Evolutionary conservation across 2,797 vertebrate species (phyloP).

Genomic region (Arnoldichthys spilopterus): DNA sequence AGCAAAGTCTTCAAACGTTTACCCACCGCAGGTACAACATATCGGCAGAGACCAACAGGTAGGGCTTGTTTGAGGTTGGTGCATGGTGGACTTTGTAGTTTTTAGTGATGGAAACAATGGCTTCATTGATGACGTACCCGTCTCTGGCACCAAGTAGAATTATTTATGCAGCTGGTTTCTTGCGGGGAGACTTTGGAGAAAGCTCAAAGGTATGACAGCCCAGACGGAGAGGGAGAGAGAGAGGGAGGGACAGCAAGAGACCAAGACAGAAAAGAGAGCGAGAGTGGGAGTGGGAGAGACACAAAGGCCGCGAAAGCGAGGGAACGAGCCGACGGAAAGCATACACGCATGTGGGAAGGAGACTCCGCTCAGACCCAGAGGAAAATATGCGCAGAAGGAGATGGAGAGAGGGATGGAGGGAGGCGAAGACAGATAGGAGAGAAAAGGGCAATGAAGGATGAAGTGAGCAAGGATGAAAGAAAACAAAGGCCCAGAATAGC

Average conservation of each 20-base stretch:
- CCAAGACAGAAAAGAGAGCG: neutral
- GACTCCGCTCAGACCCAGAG: slow-evolving; percentile 49
- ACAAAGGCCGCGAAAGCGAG: neutral
- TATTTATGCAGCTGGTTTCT: slow-evolving; percentile 73
- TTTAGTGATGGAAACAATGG: slow-evolving; percentile 42
- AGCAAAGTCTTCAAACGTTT: slow-evolving; percentile 11
- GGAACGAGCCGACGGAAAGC: slow-evolving; percentile 61
- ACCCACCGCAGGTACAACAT: slow-evolving; percentile 45
- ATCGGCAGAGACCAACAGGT: slow-evolving; percentile 67
- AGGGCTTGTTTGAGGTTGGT: slow-evolving; percentile 38
- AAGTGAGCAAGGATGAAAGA: slow-evolving; percentile 16
- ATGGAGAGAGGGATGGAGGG: slow-evolving; percentile 45
- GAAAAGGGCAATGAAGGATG: slow-evolving; percentile 55
- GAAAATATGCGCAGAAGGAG: slow-evolving; percentile 57
- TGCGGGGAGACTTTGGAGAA: slow-evolving; percentile 63
- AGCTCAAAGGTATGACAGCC: slow-evolving; percentile 65
- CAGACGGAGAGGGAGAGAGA: slow-evolving; percentile 28
- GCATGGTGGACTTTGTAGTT: slow-evolving; percentile 33
- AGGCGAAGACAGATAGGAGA: slow-evolving; percentile 49
- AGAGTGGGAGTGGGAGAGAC: neutral
- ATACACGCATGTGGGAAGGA: slow-evolving; percentile 58
- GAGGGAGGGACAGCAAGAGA: neutral
- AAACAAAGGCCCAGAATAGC: slow-evolving; percentile 17
- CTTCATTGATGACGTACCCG: slow-evolving; percentile 38
- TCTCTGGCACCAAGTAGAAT: slow-evolving; percentile 55